Evolutionary conservation across 2,113 vertebrate species (phyloP).

Genomic region (Colaptes auratus): DNA sequence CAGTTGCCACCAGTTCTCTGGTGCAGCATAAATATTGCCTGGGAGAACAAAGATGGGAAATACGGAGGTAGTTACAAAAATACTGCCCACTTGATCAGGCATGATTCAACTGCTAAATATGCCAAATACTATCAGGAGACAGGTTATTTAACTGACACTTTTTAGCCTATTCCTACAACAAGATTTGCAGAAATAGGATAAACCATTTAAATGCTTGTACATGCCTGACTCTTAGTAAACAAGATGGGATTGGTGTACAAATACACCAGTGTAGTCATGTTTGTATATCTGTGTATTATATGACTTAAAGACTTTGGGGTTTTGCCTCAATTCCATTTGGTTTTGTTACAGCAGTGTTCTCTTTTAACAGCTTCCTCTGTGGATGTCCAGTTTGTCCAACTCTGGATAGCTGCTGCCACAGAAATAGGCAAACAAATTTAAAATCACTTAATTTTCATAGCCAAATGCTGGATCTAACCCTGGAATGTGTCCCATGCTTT

Average conservation of each 20-base stretch:
- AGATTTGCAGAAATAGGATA: neutral
- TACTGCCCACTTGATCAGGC: neutral
- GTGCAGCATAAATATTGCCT: neutral
- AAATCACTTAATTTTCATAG: neutral
- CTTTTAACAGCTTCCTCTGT: neutral
- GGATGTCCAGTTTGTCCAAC: neutral
- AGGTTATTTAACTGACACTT: neutral
- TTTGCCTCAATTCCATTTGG: neutral
- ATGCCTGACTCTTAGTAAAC: neutral
- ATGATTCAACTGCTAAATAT: neutral
- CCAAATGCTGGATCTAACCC: neutral
- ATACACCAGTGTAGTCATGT: neutral
- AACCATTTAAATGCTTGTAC: rapidly evolving
- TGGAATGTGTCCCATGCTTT: neutral
- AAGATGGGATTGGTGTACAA: neutral
- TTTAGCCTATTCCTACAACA: neutral
- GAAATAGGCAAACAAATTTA: neutral
- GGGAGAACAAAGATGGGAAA: neutral
- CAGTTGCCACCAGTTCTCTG: neutral
- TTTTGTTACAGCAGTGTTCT: neutral
- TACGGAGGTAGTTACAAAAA: neutral
- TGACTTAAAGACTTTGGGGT: neutral
- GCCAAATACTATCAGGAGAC: neutral
- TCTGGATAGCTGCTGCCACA: neutral
- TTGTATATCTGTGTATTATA: neutral